phyloP scores from a whole-genome alignment of 2,888 invertebrate species.

The Physocephala rufipes region DNA sequence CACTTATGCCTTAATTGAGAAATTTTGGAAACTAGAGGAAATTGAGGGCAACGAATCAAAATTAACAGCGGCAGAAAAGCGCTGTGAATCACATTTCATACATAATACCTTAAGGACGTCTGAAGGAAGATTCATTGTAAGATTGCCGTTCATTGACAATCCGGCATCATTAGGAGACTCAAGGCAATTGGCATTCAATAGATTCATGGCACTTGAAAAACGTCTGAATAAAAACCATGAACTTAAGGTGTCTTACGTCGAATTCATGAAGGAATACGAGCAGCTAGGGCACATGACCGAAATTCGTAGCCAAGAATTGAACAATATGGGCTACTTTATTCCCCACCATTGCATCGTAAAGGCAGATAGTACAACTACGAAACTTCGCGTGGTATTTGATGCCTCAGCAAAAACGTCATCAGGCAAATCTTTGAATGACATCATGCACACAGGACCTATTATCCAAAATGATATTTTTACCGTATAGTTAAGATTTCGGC shows the following conservation, averaged over 20 bases:
- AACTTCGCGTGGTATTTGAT: background rate
- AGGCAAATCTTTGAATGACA: slow-evolving; percentile 1
- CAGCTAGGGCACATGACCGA: background rate
- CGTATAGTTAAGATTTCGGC: slow-evolving; percentile 21
- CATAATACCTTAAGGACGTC: too few species aligned
- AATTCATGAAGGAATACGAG: slow-evolving; percentile 1
- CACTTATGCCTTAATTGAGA: too few species aligned
- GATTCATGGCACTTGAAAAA: slow-evolving; percentile 7
- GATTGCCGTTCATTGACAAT: background rate
- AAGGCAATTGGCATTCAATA: background rate
- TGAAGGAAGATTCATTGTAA: slow-evolving; percentile 10
- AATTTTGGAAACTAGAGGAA: too few species aligned
- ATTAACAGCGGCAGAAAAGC: too few species aligned
- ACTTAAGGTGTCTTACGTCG: background rate
- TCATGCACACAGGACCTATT: background rate
- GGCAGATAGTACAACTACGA: background rate
- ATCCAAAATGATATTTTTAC: slow-evolving; percentile 15
- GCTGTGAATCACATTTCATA: too few species aligned
- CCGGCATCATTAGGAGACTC: background rate
- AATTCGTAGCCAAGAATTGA: background rate
- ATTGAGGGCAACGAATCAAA: too few species aligned
- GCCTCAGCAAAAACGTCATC: slow-evolving; percentile 7
- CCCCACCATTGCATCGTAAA: background rate
- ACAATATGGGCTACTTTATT: background rate
- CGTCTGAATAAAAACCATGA: background rate